Evolutionary conservation across 1,140 invertebrate species (phyloP), one percentile per base, ranked within the genome.

Genomic region (Zaprionus vittiger): DNA sequence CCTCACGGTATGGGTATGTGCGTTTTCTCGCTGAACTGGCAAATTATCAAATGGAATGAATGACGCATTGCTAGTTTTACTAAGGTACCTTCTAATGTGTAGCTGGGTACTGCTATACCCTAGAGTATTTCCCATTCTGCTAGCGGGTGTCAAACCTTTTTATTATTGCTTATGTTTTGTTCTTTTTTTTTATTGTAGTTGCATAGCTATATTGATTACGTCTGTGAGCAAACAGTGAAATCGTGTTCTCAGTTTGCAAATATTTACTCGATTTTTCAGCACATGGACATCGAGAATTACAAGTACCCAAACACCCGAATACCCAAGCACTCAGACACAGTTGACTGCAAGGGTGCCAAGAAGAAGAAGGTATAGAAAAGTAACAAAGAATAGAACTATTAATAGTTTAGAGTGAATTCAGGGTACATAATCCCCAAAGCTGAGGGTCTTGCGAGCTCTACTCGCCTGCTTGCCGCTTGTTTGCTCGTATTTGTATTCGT

Each of bases 191-290:
- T 64, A 12, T 22, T 49, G 31, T 60, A 57, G 56, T 78, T 70
- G 38, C 56, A 61, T 70, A 67, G 44, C 55, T 34, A 60, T 85
- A 84, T 90, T 89, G 85, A 81, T 90, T 89, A 81, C 85, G 85
- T 74, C 54, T 90, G 85, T 89, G 81, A 89, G 79, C 85, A 89
- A 90, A 89, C 89, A 90, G 81, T 80, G 80, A 81, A 90, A 85
- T 89, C 85, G 85, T 89, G 83, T 78, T 84, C 79, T 89, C 72
- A 67, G 75, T 67, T 73, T 84, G 79, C 85, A 84, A 90, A 84
- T 90, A 84, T 85, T 90, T 90, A 90, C 67, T 74, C 67, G 79
- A 84, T 80, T 60, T 63, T 68, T 47, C 63, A 73, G 54, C 63
- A 52, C 59, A 79, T 75, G 74, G 52, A 52, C 61, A 60, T 44